Base-by-base conservation (phyloP, 35 echinoderm and acorn worm species). In the Ptychodera flava region DNA sequence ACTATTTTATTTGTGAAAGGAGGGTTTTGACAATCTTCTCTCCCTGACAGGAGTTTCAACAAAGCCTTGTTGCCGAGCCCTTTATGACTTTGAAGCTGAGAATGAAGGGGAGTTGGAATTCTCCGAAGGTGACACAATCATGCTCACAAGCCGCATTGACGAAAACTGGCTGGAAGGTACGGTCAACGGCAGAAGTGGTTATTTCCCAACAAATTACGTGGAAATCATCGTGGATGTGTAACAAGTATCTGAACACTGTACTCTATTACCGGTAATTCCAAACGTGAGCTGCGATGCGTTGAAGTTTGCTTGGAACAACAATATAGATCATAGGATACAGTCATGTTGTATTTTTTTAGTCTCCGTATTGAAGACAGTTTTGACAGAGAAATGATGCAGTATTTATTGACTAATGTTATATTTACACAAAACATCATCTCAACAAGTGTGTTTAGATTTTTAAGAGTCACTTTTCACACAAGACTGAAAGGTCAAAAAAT, bases 111-210 rank as follows among this genome's bases (percentile, higher is more conserved):
- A 98, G 77, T 81, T 98, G 1, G 92, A 37, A 29, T 98, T 98
- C 79, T 35, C 28, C 0, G 92, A 98, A 80, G 95, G 95, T 53
- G 95, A 98, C 84, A 92, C 85, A 16, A 94, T 98, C 82, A 85
- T 34, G 0, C 35, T 91, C 33, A 86, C 86, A 10, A n/a, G 37
- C 16, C 82, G 90, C 31, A 90, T 98, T 29, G 95, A 98, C 32
- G 95, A 98, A 22, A 98, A 98, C 88, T 98, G 95, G 95, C 36
- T 94, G 64, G 92, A 98, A 35, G 95, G 95, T 52, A 76, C 88
- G 78, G 34, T 94, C 30, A 78, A 92, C 31, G 95, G 95, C 31
- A 87, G 76, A 16, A 92, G 33, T 28, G 95, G 95, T 1, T 98
- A 85, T 37, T 98, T 98, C 81, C 95, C 95, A 14, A 83, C 80